These are phyloP conservation scores for Agonum fuliginosum DNA, from an alignment of 2,888 invertebrate species.

Conservation along the genomic window DNA sequence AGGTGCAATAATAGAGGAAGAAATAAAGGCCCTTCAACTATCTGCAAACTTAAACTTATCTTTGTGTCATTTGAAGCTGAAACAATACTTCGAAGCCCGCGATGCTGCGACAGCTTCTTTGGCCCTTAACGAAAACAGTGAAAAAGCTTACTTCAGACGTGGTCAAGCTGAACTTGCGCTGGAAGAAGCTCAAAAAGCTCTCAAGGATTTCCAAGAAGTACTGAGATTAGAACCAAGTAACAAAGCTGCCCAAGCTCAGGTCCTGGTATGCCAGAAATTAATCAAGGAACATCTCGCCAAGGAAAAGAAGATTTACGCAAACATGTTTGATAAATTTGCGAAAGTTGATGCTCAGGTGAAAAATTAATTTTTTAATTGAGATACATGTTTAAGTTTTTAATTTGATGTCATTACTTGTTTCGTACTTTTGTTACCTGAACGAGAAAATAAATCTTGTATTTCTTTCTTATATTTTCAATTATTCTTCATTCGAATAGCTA, in stretches of 20 bases:
- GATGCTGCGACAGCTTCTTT: slow-evolving; percentile 87
- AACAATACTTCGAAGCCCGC: slow-evolving; percentile 82
- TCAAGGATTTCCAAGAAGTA: slow-evolving; percentile 85
- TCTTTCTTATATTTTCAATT: slow-evolving; percentile 49
- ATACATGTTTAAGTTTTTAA: slow-evolving; percentile 25
- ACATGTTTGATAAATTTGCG: slow-evolving; percentile 96
- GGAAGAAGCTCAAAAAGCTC: slow-evolving; percentile 86
- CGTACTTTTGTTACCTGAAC: slow-evolving; percentile 35
- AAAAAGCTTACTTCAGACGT: slow-evolving; percentile 92
- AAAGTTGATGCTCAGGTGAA: slow-evolving; percentile 84
- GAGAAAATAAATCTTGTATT: slow-evolving; percentile 11
- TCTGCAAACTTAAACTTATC: slow-evolving; percentile 88
- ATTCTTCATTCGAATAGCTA: neutral
- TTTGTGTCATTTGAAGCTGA: slow-evolving; percentile 85
- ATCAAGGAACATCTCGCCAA: slow-evolving; percentile 85
- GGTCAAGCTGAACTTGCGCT: slow-evolving; percentile 87
- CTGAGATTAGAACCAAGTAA: slow-evolving; percentile 88
- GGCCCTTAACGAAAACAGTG: slow-evolving; percentile 82
- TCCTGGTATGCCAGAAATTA: slow-evolving; percentile 81
- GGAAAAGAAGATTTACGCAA: slow-evolving; percentile 92
- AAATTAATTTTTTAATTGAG: slow-evolving; percentile 23
- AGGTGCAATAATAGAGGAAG: slow-evolving; percentile 72
- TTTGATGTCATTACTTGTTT: slow-evolving; percentile 3
- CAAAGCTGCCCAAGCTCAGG: slow-evolving; percentile 89
- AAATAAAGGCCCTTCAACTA: slow-evolving; percentile 77